These are phyloP conservation scores for Doryteuthis pealeii DNA, from an alignment of 1,140 invertebrate genomes.

Conservation along the genomic window DNA sequence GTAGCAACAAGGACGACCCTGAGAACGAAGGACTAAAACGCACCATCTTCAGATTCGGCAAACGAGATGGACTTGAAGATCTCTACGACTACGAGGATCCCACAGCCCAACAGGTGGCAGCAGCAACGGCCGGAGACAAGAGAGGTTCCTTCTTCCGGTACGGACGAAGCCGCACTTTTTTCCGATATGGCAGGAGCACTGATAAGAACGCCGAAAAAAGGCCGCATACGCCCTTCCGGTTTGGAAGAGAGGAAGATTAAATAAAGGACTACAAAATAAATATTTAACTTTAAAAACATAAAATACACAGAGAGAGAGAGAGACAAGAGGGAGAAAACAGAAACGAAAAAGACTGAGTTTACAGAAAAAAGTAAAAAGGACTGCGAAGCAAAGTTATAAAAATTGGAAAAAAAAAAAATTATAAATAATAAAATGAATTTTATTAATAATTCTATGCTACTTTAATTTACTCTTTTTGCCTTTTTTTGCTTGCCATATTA, in stretches of 20 bases:
- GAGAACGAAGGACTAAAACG: constrained; percentile 21
- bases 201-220: constrained; percentile 15
- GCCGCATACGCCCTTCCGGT: constrained; percentile 30
- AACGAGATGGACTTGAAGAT: constrained; percentile 14
- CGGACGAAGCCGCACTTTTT: constrained; percentile 15
- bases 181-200: constrained; percentile 12
- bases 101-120: neutral
- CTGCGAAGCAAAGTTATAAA: no score
- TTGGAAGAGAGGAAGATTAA: constrained; percentile 27
- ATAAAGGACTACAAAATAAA: neutral
- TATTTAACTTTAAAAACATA: no score
- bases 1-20: constrained; percentile 11
- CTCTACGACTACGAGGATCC: constrained; percentile 1
- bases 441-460: no score
- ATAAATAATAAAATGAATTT: no score
- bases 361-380: no score
- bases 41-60: constrained; percentile 27
- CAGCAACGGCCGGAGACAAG: neutral
- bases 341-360: no score
- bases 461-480: no score
- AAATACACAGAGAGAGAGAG: no score
- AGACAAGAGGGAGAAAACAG: no score
- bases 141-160: constrained; percentile 25
- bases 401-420: no score
- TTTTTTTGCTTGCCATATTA: no score